Base-by-base conservation (phyloP, 2,113 vertebrate genomes). In the Tetraodon nigroviridis region DNA sequence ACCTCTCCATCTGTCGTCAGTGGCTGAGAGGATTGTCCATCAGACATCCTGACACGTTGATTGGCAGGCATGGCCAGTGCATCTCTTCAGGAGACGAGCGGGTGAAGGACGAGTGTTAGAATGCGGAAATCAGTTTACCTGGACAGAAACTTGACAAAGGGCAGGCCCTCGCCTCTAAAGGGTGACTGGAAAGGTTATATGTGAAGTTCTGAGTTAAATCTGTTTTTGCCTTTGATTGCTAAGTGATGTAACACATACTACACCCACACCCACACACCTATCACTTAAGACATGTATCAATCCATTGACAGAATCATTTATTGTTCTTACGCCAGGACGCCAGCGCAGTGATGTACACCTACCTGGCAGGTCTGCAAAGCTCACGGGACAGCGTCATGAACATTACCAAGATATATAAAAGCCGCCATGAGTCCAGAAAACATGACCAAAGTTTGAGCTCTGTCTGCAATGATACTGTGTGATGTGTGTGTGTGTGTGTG, bases 331-430 rank as follows among this genome's bases (percentile, higher is more conserved):
- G 57, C 32, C 51, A 0, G 50, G 47, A 52, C 45, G 18, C 64
- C 32, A 5, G 47, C 22, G 21, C 44, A n/a, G 68, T 79, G 77
- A 86, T 79, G 61, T 71, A 79, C 80, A 59, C 54, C 59, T 65
- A 37, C 29, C 67, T 54, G 32, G 59, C 49, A 51, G 70, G 48
- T 84, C 54, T 71, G 61, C 63, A 58, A 58, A 58, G 54, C 53
- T 67, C 53, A 55, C 41, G 51, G 63, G 76, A 82, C 73, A 77
- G 64, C 55, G 78, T 67, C 68, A 67, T 81, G 55, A 76, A 55
- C 70, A 69, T 83, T 83, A 76, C 51, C 44, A 58, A 81, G 77
- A 80, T 80, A 48, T 81, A 79, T 75, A 70, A 80, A 85, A 68
- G 69, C 29, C 14, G 63, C 48, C 32, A 51, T 75, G 58, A 42